Base-by-base conservation (phyloP, 2,797 vertebrate species). In the Alcedo quadribrachys region DNA sequence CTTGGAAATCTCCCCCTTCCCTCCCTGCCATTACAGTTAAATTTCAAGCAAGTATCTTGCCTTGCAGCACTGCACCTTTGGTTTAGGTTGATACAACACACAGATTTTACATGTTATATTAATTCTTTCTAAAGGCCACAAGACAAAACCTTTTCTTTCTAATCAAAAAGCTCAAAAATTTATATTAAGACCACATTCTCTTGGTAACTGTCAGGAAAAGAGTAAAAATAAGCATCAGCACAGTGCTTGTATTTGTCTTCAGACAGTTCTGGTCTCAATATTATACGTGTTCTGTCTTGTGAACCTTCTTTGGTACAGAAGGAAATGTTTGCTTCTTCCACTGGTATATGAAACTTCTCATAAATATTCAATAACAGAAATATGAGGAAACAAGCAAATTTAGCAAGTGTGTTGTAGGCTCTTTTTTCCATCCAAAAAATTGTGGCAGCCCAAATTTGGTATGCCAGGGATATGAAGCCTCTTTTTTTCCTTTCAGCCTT, bases 311-410 rank as follows among this genome's bases (percentile, higher is more conserved):
- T 8, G 15, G 83, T 81, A 95, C 85, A 95, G 86, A 87, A 96
- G 77, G 90, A 93, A 84, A 95, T 83, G 93, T 54, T 53, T 93
- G 74, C 91, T 97, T 97, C 96, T 97, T 97, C 43, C 43, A 43
- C 43, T 43, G 43, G 43, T 43, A 43, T 43, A 43, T 43, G 43
- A 19, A 43, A 19, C 18, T 43, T 43, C 43, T 43, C 43, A 43
- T 43, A 43, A 43, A 43, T 43, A 43, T 43, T 19, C 43, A 43
- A 43, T 43, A 43, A 43, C 4, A 43, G 43, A 43, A 43, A 43
- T 43, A 9, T 43, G 43, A 43, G 43, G 18, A 43, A 13, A 43
- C 43, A 43, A 43, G 43, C 7, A 43, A 43, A 43, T 43, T 43
- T 43, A 43, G 43, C 43, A 43, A 43, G 43, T 6, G 43, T 43